Evolutionary conservation across 2,113 vertebrate genomes (phyloP).

Genomic region (Forbesichthys papilliferus): DNA sequence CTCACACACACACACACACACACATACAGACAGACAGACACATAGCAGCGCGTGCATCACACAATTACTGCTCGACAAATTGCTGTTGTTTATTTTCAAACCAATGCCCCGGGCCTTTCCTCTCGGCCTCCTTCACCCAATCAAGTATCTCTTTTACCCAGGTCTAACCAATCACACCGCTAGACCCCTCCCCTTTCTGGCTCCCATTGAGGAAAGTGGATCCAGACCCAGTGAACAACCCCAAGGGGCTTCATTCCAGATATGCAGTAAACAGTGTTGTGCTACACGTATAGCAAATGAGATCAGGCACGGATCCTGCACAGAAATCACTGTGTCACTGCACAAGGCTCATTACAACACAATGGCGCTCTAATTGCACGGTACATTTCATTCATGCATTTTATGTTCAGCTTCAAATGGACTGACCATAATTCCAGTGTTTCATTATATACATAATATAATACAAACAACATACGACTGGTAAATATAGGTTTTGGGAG

Average conservation of each 20-base stretch:
- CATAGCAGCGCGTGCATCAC: no score
- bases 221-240: slow-evolving; percentile 37
- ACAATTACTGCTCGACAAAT: no score
- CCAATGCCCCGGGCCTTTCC: slow-evolving; percentile 44
- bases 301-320: no score
- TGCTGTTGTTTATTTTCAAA: slow-evolving; percentile 55
- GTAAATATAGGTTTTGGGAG: neutral
- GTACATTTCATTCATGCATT: no score
- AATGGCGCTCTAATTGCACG: no score
- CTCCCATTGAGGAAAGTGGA: slow-evolving; percentile 50
- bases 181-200: slow-evolving; percentile 22
- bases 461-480: neutral
- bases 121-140: slow-evolving; percentile 36
- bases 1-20: slow-evolving; percentile 31
- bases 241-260: slow-evolving; percentile 5
- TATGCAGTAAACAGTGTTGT: neutral
- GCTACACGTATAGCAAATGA: slow-evolving; percentile 7
- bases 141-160: slow-evolving; percentile 33
- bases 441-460: neutral
- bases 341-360: no score
- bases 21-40: slow-evolving; percentile 17
- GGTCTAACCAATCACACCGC: slow-evolving; percentile 39
- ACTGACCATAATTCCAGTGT: no score
- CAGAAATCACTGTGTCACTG: no score
- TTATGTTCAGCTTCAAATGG: no score